Evolutionary conservation across 2,888 invertebrate species (phyloP).

Genomic region (Muschampia plurimacula): DNA sequence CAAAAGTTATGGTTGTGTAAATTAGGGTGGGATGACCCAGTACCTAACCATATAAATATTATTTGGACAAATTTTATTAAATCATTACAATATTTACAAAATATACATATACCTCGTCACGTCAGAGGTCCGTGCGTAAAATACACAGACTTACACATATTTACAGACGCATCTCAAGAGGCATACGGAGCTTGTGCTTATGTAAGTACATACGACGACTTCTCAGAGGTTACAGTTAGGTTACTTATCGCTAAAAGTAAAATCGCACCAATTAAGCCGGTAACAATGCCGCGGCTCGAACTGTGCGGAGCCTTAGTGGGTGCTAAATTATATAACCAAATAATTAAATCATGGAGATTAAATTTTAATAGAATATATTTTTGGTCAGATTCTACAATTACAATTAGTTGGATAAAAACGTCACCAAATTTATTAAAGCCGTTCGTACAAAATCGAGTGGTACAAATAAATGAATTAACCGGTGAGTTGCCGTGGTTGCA

Average conservation of each 20-base stretch:
- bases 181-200: slow-evolving; percentile 42
- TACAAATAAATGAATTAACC: slow-evolving; percentile 10
- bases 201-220: slow-evolving; percentile 13
- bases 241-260: slow-evolving; percentile 9
- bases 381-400: slow-evolving; percentile 14
- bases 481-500: slow-evolving; percentile 14
- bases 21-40: slow-evolving; percentile 7
- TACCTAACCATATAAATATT: background rate
- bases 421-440: slow-evolving; percentile 7
- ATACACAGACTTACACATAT: slow-evolving; percentile 9
- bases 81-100: slow-evolving; percentile 11
- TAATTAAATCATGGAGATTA: slow-evolving; percentile 8
- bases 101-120: slow-evolving; percentile 29
- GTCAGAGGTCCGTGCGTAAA: slow-evolving; percentile 2
- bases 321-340: slow-evolving; percentile 6
- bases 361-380: background rate
- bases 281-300: background rate
- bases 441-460: slow-evolving; percentile 15
- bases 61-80: slow-evolving; percentile 30
- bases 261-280: background rate
- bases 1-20: slow-evolving; percentile 8
- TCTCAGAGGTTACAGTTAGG: background rate
- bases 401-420: background rate
- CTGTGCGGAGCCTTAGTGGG: slow-evolving; percentile 10
- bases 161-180: slow-evolving; percentile 24